Percentiles rank a stretch among this genome's conserved stretches.
phyloP scores from a whole-genome alignment of 2,888 invertebrate genomes.

The Macrophya annulata region DNA sequence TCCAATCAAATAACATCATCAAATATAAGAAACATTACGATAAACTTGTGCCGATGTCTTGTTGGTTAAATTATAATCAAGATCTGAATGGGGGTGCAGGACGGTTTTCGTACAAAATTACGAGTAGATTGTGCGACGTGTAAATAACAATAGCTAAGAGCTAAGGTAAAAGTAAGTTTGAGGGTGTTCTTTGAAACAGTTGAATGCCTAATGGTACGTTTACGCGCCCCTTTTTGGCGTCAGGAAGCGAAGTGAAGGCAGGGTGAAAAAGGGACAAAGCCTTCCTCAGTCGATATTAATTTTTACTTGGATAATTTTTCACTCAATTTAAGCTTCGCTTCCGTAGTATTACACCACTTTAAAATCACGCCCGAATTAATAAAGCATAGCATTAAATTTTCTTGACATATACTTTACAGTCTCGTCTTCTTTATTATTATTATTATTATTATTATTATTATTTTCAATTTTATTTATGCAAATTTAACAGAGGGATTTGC shows the following conservation, averaged over 20 bases:
- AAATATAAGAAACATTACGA: background rate
- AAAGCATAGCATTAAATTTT: slow-evolving; percentile 25
- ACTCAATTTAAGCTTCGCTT: slow-evolving; percentile 45
- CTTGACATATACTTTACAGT: slow-evolving; percentile 13
- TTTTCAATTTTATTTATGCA: slow-evolving; percentile 5
- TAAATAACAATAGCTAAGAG: slow-evolving; percentile 43
- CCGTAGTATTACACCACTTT: slow-evolving; percentile 30
- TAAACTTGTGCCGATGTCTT: background rate
- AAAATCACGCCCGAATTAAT: slow-evolving; percentile 34
- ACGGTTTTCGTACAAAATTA: background rate
- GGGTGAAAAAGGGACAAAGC: slow-evolving; percentile 51
- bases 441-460: background rate
- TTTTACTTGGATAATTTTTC: slow-evolving; percentile 51
- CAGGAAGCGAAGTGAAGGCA: slow-evolving; percentile 36
- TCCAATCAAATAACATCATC: background rate
- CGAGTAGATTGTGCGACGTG: slow-evolving; percentile 37
- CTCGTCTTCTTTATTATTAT: background rate
- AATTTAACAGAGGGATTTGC: slow-evolving; percentile 4
- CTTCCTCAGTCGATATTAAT: slow-evolving; percentile 53
- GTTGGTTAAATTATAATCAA: background rate
- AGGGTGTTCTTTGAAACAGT: slow-evolving; percentile 51
- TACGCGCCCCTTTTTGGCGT: slow-evolving; percentile 41
- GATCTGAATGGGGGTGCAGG: background rate
- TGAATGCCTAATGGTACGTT: slow-evolving; percentile 53
- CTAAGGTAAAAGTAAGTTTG: slow-evolving; percentile 42